Base-by-base conservation (phyloP, 2,797 vertebrate genomes). In the Megalops cyprinoides region DNA sequence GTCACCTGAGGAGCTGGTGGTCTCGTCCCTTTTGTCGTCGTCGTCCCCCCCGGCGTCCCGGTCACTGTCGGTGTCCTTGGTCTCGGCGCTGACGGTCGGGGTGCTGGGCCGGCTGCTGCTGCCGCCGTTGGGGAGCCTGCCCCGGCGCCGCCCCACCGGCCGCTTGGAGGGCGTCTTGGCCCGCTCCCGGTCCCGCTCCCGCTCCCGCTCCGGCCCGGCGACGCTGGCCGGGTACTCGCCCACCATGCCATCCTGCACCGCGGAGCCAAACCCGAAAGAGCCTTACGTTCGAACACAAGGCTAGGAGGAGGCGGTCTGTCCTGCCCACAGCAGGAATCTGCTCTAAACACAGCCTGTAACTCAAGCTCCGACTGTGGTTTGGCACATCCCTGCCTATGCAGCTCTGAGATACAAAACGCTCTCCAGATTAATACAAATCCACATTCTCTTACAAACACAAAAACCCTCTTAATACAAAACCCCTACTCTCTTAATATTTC, bases 41-140 rank as follows among this genome's bases (percentile, higher is more conserved):
- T 99, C 96, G 0, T 98, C 97, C 97, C 96, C 0, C 95, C 91
- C 56, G 18, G 96, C 97, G 87, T 99, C 97, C 1, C 93, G 88
- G 65, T 99, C 98, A 0, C 98, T 99, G 87, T 99, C 98, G 0
- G 97, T 98, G 88, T 99, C 98, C 90, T 98, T 98, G 2, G 96
- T 95, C 84, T 99, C 98, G 18, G 94, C 93, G 34, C 94, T 97
- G 12, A 98, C 94, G 0, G 97, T 98, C 0, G 98, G 98, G 0
- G 98, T 99, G 90, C 97, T 93, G 77, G 98, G 97, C 18, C 98
- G 93, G 91, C 98, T 99, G 90, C 91, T 97, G 91, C 98, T 99
- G 90, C 91, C 97, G 89, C 94, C 94, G 83, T 96, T 97, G 1
- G 97, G 95, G 48, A 96, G 94, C 25, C 97, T 91, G 0, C 98